phyloP scores from a whole-genome alignment of 2,113 vertebrate genomes.

The Lates calcarifer region DNA sequence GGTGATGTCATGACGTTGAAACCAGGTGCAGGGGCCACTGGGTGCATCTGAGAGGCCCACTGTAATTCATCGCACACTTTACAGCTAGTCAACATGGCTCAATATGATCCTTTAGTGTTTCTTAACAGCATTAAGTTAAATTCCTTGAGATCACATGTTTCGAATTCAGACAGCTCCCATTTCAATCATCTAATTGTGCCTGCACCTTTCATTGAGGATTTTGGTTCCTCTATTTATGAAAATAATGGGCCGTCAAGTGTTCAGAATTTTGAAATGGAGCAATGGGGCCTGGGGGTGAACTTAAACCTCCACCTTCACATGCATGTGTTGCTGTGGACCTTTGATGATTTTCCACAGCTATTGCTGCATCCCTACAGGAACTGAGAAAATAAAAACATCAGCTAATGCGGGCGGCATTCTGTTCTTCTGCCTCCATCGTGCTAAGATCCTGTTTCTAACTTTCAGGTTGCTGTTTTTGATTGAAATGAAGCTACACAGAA shows the following conservation, averaged over 20 bases:
- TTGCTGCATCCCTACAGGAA: constrained; percentile 71
- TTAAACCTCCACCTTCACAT: constrained; percentile 69
- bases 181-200: constrained; percentile 79
- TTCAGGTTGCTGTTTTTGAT: constrained; percentile 57
- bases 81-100: constrained; percentile 70
- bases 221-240: constrained; percentile 75
- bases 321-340: constrained; percentile 69
- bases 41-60: constrained; percentile 70
- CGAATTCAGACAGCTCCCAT: constrained; percentile 78
- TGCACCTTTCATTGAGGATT: constrained; percentile 72
- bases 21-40: constrained; percentile 76
- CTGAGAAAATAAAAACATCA: constrained; percentile 75
- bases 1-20: constrained; percentile 76
- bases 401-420: constrained; percentile 65
- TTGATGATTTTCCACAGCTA: constrained; percentile 82
- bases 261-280: constrained; percentile 67
- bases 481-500: constrained; percentile 35
- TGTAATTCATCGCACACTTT: constrained; percentile 77
- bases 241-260: constrained; percentile 77
- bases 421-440: constrained; percentile 50
- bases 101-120: constrained; percentile 66
- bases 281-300: constrained; percentile 59
- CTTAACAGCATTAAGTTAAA: constrained; percentile 73
- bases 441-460: constrained; percentile 53
- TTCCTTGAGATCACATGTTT: constrained; percentile 79